Conservation (phyloP, 2,797 vertebrate genomes). For the Malacoctenus gilli region DNA sequence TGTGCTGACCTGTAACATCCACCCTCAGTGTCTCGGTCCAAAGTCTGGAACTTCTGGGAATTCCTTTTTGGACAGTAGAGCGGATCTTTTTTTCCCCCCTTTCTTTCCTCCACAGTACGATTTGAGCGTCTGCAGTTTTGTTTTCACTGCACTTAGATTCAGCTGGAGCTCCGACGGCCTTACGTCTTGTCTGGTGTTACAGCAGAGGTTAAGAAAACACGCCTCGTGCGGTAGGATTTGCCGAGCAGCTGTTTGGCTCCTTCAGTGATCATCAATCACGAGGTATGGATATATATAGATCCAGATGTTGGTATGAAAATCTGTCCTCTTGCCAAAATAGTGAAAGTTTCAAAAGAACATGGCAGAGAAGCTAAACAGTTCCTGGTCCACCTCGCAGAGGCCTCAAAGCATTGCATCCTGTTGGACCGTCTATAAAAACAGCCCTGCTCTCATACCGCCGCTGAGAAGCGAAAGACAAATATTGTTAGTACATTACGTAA, state of each 20-base stretch:
- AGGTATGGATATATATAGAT: background rate
- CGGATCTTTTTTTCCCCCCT: background rate
- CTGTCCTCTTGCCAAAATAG: no score
- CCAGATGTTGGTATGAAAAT: no score
- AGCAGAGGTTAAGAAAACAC: constrained; percentile 22
- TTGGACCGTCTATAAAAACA: constrained; percentile 9
- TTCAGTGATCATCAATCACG: background rate
- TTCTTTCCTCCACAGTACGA: no score
- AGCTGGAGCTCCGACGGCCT: background rate
- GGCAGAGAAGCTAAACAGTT: no score
- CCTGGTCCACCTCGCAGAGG: no score
- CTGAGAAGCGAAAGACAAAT: constrained; percentile 40
- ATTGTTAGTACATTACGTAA: constrained; percentile 58
- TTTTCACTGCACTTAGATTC: constrained; percentile 16
- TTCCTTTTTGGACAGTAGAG: background rate
- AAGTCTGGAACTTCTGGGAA: background rate
- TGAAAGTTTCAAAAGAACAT: no score
- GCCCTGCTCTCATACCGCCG: constrained; percentile 29
- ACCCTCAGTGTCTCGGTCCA: no score
- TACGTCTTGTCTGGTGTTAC: background rate
- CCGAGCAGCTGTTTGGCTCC: constrained; percentile 10
- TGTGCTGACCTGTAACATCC: no score
- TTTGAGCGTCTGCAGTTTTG: constrained; percentile 11
- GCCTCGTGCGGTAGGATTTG: background rate
- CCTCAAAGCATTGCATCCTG: background rate